Conservation (phyloP, 2,797 vertebrate genomes). For the Mus minutoides region DNA sequence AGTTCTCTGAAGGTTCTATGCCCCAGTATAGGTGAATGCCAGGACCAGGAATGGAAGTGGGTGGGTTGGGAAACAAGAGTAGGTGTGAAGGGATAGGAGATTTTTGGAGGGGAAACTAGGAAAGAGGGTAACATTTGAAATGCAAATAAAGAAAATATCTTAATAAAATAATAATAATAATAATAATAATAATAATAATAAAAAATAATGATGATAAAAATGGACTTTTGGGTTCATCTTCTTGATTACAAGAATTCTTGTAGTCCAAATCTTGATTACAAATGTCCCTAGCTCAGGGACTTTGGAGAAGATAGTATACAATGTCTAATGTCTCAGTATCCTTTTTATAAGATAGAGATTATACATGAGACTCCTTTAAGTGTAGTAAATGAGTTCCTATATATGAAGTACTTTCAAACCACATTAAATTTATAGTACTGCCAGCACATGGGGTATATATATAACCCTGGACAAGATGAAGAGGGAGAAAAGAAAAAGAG, state of each 20-base stretch:
- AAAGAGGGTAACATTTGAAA: too few species aligned
- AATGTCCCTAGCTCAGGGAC: neutral
- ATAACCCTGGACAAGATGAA: neutral
- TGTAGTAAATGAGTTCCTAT: neutral
- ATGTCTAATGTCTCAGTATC: neutral
- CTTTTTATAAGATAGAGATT: neutral
- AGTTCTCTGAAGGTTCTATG: too few species aligned
- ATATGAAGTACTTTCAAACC: neutral
- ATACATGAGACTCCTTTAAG: neutral
- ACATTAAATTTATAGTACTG: neutral
- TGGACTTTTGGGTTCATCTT: neutral
- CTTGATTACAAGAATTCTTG: too few species aligned
- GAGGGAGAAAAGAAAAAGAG: neutral
- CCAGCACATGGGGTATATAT: neutral
- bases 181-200: too few species aligned
- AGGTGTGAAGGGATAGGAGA: too few species aligned
- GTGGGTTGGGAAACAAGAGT: too few species aligned
- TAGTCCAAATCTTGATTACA: neutral
- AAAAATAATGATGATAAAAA: neutral
- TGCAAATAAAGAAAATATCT: too few species aligned
- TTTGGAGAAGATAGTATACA: neutral
- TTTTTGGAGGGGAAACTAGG: too few species aligned
- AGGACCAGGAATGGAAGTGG: too few species aligned
- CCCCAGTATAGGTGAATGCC: too few species aligned
- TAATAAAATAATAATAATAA: too few species aligned